phyloP scores from a whole-genome alignment of 1,140 invertebrate species.

The Acromyrmex heyeri region DNA sequence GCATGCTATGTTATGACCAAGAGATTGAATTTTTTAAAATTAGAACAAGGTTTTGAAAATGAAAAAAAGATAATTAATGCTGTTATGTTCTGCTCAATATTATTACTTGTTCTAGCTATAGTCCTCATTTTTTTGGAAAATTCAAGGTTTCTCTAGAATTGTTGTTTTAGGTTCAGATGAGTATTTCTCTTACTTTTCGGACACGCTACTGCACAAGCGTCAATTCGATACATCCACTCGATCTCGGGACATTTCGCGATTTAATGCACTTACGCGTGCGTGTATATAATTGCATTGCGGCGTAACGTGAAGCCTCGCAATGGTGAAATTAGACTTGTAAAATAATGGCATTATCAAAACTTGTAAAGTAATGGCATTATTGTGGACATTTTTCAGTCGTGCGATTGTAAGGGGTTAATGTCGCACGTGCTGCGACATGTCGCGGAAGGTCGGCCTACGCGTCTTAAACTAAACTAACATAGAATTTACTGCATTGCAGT shows the following conservation, averaged over 20 bases:
- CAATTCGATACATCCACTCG: conserved; percentile 20
- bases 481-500: conserved; percentile 52
- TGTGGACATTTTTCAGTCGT: background rate
- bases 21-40: background rate
- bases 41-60: background rate
- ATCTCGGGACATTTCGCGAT: conserved; percentile 34
- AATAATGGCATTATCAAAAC: conserved; percentile 27
- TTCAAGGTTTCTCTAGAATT: background rate
- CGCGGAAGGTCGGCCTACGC: background rate
- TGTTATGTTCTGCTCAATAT: background rate
- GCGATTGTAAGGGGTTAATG: conserved; percentile 31
- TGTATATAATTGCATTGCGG: conserved; percentile 35
- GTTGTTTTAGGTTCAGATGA: background rate
- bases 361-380: conserved; percentile 32
- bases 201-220: background rate
- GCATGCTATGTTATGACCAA: background rate
- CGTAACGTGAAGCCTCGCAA: background rate
- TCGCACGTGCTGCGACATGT: conserved; percentile 22
- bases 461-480: conserved; percentile 30
- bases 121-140: background rate
- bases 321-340: conserved; percentile 30
- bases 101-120: background rate
- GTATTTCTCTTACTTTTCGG: background rate
- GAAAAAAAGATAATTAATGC: background rate
- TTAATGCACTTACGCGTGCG: conserved; percentile 26